A percentile compares a stretch with the other conserved stretches of the same genome.
phyloP scores from a whole-genome alignment of 2,797 vertebrate species.

The Pelodytes ibericus region DNA sequence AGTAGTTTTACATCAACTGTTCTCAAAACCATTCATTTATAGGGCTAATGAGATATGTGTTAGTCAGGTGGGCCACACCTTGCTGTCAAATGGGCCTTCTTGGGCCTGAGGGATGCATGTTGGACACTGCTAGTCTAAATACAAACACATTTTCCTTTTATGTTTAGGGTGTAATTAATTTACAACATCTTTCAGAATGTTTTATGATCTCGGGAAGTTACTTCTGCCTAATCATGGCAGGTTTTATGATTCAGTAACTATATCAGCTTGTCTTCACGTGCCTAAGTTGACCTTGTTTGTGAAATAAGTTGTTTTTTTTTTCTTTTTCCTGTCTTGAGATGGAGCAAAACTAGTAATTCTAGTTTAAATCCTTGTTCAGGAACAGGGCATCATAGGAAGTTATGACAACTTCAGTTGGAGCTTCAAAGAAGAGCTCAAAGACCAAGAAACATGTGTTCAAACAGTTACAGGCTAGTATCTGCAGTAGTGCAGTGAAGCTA shows the following conservation, averaged over 20 bases:
- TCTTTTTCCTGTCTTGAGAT: neutral
- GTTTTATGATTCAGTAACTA: neutral
- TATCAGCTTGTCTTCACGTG: conserved; percentile 32
- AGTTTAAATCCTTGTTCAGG: conserved; percentile 6
- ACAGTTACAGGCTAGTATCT: neutral
- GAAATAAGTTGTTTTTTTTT: neutral
- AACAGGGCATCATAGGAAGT: conserved; percentile 15
- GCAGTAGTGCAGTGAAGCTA: neutral
- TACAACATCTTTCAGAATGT: no score
- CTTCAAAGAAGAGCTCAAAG: neutral
- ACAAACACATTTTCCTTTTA: no score
- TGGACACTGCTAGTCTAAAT: no score
- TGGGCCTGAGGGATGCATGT: no score
- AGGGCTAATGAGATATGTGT: no score
- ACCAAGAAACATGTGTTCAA: neutral
- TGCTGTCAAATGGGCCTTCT: no score
- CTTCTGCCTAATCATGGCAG: no score
- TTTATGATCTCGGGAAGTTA: conserved; percentile 1
- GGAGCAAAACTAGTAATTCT: conserved; percentile 33
- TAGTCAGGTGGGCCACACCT: no score
- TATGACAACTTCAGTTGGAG: neutral
- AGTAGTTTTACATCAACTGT: no score
- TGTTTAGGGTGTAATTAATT: no score
- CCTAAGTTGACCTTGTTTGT: conserved; percentile 20
- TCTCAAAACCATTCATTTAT: no score